Base-by-base conservation (phyloP, 2,888 invertebrate genomes). In the Andrena hattorfiana region DNA sequence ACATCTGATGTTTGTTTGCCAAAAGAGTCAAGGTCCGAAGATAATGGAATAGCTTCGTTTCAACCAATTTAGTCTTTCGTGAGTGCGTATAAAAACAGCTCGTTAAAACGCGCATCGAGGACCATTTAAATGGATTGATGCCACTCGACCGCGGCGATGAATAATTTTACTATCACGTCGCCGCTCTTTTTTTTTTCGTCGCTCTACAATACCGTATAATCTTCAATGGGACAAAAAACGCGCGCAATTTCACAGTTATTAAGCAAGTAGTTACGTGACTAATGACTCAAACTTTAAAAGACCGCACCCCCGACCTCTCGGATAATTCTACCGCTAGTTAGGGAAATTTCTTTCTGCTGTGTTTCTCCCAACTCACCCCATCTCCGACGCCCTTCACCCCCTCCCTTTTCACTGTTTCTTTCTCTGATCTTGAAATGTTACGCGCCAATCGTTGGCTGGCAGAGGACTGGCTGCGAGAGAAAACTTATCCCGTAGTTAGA, bases 401-500 rank as follows among this genome's bases (percentile, higher is more conserved):
- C 35, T 48, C 75, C 63, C 56, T 5, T 4, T 28, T 42, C n/a
- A 1, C n/a, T 3, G 23, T 51, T 71, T 48, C 79, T 60, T 76
- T 69, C 77, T 78, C 73, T 82, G 81, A 70, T 81, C 75, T 77
- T 80, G 72, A 64, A 82, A 71, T 71, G 71, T 56, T 71, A 59
- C 78, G 8, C 62, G 30, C 20, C 49, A 30, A 23, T 48, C 68
- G 23, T 8, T 16, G 48, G 28, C 59, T 28, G 26, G 23, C 20
- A n/a, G 30, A 54, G 49, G 2, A 13, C 26, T 6, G 30, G 64
- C 51, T 74, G 30, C 68, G 82, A 76, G 78, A 75, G 70, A 78
- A 83, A 83, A 76, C 83, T 84, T 76, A 78, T 84, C 83, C 84
- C 66, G 83, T 73, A 84, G 84, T 84, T 78, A 73, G 79, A 79